These are phyloP conservation scores for Pitta sordida DNA, from an alignment of 2,113 vertebrate species.

Conservation along the genomic window DNA sequence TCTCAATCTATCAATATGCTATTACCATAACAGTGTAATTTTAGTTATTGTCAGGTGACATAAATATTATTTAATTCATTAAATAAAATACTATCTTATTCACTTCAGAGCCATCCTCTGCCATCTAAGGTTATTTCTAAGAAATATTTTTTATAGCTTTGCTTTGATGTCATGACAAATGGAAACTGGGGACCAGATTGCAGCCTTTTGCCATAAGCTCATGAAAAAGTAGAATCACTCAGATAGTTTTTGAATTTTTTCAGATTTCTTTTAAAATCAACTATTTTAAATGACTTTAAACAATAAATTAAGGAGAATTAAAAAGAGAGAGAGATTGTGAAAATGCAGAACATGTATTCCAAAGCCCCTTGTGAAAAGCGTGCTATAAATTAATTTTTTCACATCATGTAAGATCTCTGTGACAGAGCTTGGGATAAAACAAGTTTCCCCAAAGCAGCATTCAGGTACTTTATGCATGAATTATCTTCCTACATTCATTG, in stretches of 20 bases:
- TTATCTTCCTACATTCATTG: background rate
- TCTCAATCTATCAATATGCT: background rate
- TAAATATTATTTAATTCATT: background rate
- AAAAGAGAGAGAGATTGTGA: background rate
- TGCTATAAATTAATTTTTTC: background rate
- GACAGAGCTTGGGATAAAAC: background rate
- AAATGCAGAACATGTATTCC: background rate
- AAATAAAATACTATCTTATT: background rate
- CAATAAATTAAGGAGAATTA: background rate
- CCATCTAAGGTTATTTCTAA: background rate
- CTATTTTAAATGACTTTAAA: background rate
- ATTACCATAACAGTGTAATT: background rate
- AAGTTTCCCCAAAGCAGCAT: background rate
- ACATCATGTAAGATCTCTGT: background rate
- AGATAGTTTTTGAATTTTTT: background rate
- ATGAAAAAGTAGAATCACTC: background rate
- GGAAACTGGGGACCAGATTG: background rate
- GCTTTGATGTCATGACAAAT: background rate
- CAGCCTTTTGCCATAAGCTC: background rate
- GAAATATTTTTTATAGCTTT: background rate
- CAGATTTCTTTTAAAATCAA: background rate
- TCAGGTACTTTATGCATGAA: background rate
- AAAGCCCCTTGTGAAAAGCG: background rate
- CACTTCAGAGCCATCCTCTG: background rate
- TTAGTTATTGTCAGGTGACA: background rate